phyloP scores from a whole-genome alignment of 2,888 invertebrate genomes.

The Augochlorella aurata region DNA sequence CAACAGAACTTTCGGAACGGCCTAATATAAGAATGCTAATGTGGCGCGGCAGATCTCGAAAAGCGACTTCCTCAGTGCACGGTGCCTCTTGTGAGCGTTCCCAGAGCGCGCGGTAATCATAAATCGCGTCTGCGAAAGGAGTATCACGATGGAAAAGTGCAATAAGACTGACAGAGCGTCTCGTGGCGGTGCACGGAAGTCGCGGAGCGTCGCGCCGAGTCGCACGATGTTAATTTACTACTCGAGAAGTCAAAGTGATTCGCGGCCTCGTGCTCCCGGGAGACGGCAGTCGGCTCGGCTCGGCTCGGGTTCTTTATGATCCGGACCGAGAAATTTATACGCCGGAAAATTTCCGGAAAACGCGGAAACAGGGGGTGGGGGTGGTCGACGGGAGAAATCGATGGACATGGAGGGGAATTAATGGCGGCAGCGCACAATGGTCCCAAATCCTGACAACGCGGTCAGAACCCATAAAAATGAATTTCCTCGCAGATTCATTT shows the following conservation, averaged over 20 bases:
- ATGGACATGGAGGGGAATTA: slow-evolving; percentile 18
- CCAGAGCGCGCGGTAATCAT: slow-evolving; percentile 6
- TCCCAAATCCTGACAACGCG: too few relatives aligned
- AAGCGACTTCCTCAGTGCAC: not conserved
- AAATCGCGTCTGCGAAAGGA: not conserved
- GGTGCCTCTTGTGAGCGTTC: not conserved
- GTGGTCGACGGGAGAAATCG: slow-evolving; percentile 2
- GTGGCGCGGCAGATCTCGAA: not conserved
- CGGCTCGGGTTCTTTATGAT: slow-evolving; percentile 14
- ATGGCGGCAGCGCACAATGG: not conserved
- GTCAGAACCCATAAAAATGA: too few relatives aligned
- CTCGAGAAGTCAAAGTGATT: slow-evolving; percentile 42
- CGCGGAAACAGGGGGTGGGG: not conserved
- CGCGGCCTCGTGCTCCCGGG: slow-evolving; percentile 21
- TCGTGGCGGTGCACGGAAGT: not conserved
- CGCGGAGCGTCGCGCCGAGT: not conserved
- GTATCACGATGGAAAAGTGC: not conserved
- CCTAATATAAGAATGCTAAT: not conserved
- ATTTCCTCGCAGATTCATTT: too few relatives aligned
- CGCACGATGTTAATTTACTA: slow-evolving; percentile 45
- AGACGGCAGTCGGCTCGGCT: not conserved
- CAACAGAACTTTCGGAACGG: not conserved
- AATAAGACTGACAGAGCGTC: slow-evolving; percentile 4
- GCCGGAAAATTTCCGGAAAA: slow-evolving; percentile 24
- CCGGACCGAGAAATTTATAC: slow-evolving; percentile 29